Conservation (phyloP, 2,888 invertebrate genomes). For the Hybos culiciformis region DNA sequence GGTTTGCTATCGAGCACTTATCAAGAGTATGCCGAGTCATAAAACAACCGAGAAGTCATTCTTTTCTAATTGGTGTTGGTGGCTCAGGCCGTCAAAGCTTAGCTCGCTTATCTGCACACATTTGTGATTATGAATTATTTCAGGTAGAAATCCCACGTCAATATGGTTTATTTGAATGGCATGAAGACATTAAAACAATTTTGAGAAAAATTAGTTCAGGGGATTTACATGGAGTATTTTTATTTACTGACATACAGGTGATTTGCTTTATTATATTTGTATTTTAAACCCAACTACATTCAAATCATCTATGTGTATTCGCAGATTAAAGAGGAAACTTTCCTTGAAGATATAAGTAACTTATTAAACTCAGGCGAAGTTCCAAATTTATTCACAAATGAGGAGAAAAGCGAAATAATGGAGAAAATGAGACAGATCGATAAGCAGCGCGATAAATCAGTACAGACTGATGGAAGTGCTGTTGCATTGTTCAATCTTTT, state of each 20-base stretch:
- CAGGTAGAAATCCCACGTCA: slow-evolving; percentile 83
- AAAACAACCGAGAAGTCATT: slow-evolving; percentile 85
- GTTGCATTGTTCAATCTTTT: slow-evolving; percentile 86
- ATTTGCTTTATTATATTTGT: slow-evolving; percentile 21
- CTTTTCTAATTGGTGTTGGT: slow-evolving; percentile 78
- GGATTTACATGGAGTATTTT: slow-evolving; percentile 76
- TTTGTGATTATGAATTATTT: slow-evolving; percentile 84
- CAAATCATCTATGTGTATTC: too few relatives aligned
- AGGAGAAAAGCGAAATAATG: slow-evolving; percentile 80
- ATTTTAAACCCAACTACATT: too few relatives aligned
- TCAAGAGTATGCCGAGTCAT: slow-evolving; percentile 81
- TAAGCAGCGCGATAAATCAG: slow-evolving; percentile 68
- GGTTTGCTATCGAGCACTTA: slow-evolving; percentile 89
- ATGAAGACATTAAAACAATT: slow-evolving; percentile 77
- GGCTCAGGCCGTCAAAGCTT: slow-evolving; percentile 89
- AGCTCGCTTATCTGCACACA: slow-evolving; percentile 79
- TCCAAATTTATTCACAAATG: slow-evolving; percentile 72
- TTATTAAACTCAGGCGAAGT: slow-evolving; percentile 88
- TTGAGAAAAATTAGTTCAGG: slow-evolving; percentile 66
- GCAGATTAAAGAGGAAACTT: slow-evolving; percentile 82
- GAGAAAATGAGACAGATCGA: slow-evolving; percentile 89
- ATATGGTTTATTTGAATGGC: slow-evolving; percentile 76
- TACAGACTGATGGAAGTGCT: slow-evolving; percentile 86
- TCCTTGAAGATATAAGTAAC: slow-evolving; percentile 86
- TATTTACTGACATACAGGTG: slow-evolving; percentile 86